Conservation (phyloP, 2,888 invertebrate species). For the Drosophila formosana region DNA sequence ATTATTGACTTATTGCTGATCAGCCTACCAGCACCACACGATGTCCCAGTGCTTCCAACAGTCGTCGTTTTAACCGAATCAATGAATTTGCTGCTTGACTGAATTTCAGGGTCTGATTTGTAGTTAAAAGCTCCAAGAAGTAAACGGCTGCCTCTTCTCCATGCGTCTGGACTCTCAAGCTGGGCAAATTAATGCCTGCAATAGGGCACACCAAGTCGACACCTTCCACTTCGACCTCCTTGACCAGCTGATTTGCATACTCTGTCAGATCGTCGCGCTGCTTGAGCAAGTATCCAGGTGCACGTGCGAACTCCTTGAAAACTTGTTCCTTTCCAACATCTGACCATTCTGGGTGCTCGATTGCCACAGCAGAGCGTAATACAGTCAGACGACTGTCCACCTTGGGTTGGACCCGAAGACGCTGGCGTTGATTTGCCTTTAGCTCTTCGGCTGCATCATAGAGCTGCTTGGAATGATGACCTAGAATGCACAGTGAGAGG, state of each 20-base stretch:
- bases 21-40: constrained; percentile 77
- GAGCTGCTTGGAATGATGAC: constrained; percentile 75
- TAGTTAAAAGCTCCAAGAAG: constrained; percentile 80
- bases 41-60: constrained; percentile 73
- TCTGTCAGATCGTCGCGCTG: constrained; percentile 64
- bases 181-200: constrained; percentile 82
- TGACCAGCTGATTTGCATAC: constrained; percentile 61
- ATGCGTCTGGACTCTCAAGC: constrained; percentile 71
- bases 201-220: constrained; percentile 78
- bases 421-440: constrained; percentile 54
- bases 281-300: constrained; percentile 77
- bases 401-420: constrained; percentile 74
- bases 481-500: constrained; percentile 81
- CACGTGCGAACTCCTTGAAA: constrained; percentile 66
- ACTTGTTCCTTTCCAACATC: constrained; percentile 35
- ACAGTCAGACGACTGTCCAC: constrained; percentile 82
- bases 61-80: constrained; percentile 76
- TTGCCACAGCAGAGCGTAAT: constrained; percentile 78
- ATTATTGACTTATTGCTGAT: accelerated
- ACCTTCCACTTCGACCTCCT: constrained; percentile 63
- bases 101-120: constrained; percentile 76
- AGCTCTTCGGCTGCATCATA: constrained; percentile 72
- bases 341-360: constrained; percentile 79
- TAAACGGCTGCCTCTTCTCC: constrained; percentile 43
- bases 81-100: constrained; percentile 72